phyloP scores from a whole-genome alignment of 2,113 vertebrate genomes.

The Oryzias javanicus region DNA sequence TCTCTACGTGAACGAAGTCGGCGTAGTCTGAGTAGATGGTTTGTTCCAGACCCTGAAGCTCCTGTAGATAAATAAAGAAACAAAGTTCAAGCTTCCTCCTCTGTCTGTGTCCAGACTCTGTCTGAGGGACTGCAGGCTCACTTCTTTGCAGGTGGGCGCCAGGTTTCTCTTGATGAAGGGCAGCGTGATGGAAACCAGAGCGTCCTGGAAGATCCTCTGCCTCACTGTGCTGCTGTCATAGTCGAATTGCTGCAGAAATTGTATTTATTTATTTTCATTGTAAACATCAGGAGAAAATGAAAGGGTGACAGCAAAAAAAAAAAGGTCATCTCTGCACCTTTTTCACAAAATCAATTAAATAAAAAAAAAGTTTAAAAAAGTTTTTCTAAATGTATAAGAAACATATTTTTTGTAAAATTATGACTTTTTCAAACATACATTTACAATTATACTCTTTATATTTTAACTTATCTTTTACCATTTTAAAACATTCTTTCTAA shows the following conservation, averaged over 20 bases:
- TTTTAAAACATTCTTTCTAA: no score
- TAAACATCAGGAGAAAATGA: no score
- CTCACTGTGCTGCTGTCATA: conserved; percentile 92
- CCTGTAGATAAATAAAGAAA: conserved; percentile 63
- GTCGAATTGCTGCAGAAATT: conserved; percentile 89
- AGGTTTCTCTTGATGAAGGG: conserved; percentile 87
- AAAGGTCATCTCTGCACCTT: no score
- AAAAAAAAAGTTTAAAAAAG: no score
- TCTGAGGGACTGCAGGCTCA: conserved; percentile 44
- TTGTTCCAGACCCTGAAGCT: conserved; percentile 84
- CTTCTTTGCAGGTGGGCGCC: conserved; percentile 82
- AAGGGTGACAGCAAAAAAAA: no score
- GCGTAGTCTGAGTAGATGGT: conserved; percentile 83
- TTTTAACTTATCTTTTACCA: no score
- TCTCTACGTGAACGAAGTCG: conserved; percentile 86
- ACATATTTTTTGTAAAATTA: no score
- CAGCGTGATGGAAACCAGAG: conserved; percentile 85
- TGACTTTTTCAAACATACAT: no score
- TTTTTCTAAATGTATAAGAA: no score
- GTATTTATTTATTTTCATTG: no score
- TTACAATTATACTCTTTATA: no score
- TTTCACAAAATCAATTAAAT: no score
- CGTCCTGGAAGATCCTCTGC: conserved; percentile 90
- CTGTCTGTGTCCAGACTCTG: neutral
- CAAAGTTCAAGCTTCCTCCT: neutral